Evolutionary conservation across 2,888 invertebrate genomes (phyloP).

Genomic region (Drosophila helvetica): DNA sequence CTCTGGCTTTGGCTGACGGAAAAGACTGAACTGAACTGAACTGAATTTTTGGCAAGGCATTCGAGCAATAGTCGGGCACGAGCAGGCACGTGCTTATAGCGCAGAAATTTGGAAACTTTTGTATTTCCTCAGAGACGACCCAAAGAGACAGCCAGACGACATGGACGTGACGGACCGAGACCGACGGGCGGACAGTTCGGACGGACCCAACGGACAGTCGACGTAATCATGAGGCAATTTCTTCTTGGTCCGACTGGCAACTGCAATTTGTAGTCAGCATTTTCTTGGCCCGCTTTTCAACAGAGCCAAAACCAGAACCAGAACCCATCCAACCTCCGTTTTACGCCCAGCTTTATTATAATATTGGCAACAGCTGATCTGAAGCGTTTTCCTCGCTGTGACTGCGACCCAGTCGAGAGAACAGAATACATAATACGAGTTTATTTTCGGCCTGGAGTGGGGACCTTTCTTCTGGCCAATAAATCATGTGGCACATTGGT

Average conservation of each 20-base stretch:
- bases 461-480: conserved; percentile 55
- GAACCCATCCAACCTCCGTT: conserved; percentile 27
- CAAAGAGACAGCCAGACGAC: conserved; percentile 69
- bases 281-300: conserved; percentile 41
- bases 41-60: conserved; percentile 67
- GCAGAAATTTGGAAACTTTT: conserved; percentile 70
- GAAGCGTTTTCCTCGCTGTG: conserved; percentile 32
- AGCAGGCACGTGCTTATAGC: conserved; percentile 69
- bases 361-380: conserved; percentile 60
- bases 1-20: conserved; percentile 37
- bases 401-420: conserved; percentile 61
- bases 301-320: conserved; percentile 21
- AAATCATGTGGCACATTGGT: conserved; percentile 65
- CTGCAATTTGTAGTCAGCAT: conserved; percentile 65
- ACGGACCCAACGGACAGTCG: conserved; percentile 42
- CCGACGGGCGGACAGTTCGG: conserved; percentile 5
- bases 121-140: conserved; percentile 72
- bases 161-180: conserved; percentile 62
- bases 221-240: conserved; percentile 75
- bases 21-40: too few species aligned
- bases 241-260: conserved; percentile 57
- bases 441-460: conserved; percentile 20
- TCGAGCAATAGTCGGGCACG: conserved; percentile 33
- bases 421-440: conserved; percentile 14
- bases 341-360: conserved; percentile 10